A percentile compares a stretch with the other conserved stretches of the same genome.
Evolutionary conservation across 2,113 vertebrate genomes (phyloP).

Genomic region (Leiothrix lutea): DNA sequence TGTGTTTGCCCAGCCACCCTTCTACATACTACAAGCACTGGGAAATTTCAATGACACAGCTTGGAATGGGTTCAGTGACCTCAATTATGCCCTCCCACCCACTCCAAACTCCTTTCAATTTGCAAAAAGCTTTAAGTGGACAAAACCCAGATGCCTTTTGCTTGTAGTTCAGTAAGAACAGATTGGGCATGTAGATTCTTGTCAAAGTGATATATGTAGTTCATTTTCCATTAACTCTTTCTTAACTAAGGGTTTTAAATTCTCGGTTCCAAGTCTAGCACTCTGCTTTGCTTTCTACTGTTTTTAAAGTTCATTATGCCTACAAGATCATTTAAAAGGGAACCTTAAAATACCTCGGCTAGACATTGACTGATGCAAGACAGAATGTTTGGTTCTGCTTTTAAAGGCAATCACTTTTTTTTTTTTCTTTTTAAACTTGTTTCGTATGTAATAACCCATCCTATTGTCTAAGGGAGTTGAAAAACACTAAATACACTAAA

Average conservation of each 20-base stretch:
- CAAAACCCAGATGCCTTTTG: constrained; percentile 73
- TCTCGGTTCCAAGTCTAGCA: constrained; percentile 6
- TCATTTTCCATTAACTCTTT: constrained; percentile 72
- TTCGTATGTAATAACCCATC: constrained; percentile 6
- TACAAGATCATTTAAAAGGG: neutral
- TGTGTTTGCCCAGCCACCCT: constrained; percentile 49
- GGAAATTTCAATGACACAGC: constrained; percentile 73
- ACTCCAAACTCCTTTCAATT: constrained; percentile 77
- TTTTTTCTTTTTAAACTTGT: neutral
- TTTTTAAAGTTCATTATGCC: constrained; percentile 44
- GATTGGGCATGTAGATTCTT: constrained; percentile 71
- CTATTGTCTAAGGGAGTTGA: neutral
- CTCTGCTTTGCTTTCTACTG: constrained; percentile 26
- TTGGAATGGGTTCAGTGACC: constrained; percentile 61
- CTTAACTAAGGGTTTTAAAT: constrained; percentile 54
- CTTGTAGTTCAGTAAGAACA: constrained; percentile 72
- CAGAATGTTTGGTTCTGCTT: constrained; percentile 30
- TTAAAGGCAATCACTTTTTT: neutral
- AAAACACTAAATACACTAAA: neutral
- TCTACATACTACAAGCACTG: constrained; percentile 65
- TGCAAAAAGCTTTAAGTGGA: constrained; percentile 74
- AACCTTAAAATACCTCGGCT: constrained; percentile 17
- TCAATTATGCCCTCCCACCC: constrained; percentile 63
- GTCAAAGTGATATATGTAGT: constrained; percentile 63
- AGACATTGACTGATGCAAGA: neutral